Conservation (phyloP, 2,113 vertebrate genomes). For the Haplotaxodon microlepis region DNA sequence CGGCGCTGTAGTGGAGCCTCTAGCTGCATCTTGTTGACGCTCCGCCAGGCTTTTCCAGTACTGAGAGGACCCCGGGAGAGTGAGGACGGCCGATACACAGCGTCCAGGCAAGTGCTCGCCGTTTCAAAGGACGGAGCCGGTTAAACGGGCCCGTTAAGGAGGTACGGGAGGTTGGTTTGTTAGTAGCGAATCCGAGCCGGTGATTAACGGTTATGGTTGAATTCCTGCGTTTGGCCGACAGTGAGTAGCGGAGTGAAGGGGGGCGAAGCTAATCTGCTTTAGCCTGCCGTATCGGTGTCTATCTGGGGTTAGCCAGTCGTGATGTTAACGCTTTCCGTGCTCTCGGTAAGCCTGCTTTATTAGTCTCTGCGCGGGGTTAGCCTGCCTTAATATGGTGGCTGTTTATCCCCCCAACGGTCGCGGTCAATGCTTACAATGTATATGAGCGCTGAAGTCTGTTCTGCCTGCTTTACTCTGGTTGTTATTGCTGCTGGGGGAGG, state of each 20-base stretch:
- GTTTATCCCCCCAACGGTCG: neutral
- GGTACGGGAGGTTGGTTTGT: neutral
- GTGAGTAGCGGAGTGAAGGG: neutral
- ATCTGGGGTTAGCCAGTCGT: constrained; percentile 13
- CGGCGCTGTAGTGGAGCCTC: constrained; percentile 63
- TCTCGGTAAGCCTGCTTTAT: neutral
- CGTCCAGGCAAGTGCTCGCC: constrained; percentile 44
- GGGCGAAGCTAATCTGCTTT: constrained; percentile 23
- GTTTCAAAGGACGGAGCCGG: neutral
- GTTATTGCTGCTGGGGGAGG: neutral
- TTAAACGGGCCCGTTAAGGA: neutral
- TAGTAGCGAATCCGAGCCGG: neutral
- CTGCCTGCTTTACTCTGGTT: neutral
- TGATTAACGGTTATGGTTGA: neutral
- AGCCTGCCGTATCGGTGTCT: constrained; percentile 13
- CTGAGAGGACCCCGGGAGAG: constrained; percentile 44
- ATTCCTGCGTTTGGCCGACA: neutral
- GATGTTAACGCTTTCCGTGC: neutral
- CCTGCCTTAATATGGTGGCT: neutral
- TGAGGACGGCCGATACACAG: constrained; percentile 7
- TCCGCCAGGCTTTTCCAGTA: constrained; percentile 61
- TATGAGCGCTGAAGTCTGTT: neutral
- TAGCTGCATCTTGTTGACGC: constrained; percentile 66
- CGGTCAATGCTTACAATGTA: neutral
- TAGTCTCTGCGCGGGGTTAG: neutral